Conservation (phyloP, 1,140 invertebrate genomes). For the Caerostris darwini region DNA sequence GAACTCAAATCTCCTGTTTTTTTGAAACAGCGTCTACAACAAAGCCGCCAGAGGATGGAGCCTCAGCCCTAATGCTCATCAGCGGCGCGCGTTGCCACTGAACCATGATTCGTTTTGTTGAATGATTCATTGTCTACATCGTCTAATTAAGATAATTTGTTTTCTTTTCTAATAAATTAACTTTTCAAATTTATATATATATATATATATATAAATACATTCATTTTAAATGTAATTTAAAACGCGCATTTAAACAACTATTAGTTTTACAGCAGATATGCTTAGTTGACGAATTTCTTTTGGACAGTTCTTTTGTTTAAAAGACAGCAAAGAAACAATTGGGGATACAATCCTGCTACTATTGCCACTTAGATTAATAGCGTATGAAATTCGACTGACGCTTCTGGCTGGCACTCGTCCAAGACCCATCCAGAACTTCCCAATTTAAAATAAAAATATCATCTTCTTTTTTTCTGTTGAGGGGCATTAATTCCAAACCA, state of each 20-base stretch:
- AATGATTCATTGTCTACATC: too few relatives aligned
- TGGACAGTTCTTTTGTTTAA: background rate
- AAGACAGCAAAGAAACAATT: background rate
- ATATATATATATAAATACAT: too few relatives aligned
- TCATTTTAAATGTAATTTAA: too few relatives aligned
- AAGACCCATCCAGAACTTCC: background rate
- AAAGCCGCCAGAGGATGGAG: too few relatives aligned
- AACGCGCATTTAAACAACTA: background rate
- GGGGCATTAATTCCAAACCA: background rate
- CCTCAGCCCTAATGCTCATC: too few relatives aligned
- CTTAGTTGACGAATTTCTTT: background rate
- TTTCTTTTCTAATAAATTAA: too few relatives aligned
- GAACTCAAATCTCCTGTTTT: too few relatives aligned
- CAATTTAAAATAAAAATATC: conserved; percentile 11
- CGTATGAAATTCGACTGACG: conserved; percentile 7
- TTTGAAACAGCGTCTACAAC: too few relatives aligned
- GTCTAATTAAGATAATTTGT: too few relatives aligned
- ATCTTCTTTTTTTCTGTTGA: background rate
- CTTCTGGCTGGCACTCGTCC: background rate
- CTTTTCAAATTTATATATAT: too few relatives aligned
- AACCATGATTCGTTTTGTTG: too few relatives aligned
- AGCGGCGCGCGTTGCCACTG: too few relatives aligned
- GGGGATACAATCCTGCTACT: background rate
- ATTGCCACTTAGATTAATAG: background rate
- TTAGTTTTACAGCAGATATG: background rate